A percentile compares a stretch with the other conserved stretches of the same genome.
These are phyloP conservation scores for Pimephales promelas DNA, from an alignment of 2,113 vertebrate species.

Conservation along the genomic window DNA sequence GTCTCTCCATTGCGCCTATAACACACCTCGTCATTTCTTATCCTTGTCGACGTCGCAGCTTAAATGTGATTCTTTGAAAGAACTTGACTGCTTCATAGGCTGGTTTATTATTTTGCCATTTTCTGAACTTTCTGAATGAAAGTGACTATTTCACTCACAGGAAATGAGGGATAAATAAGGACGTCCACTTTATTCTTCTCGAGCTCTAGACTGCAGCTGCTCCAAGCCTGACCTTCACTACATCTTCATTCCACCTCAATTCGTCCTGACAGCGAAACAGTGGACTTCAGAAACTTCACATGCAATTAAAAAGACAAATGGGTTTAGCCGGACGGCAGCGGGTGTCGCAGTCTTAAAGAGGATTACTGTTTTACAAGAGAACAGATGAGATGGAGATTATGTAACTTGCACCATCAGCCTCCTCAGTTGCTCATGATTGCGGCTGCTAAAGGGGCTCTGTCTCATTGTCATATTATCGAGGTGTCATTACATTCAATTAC, in stretches of 20 bases:
- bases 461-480: neutral
- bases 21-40: neutral
- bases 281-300: neutral
- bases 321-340: neutral
- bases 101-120: neutral
- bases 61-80: neutral
- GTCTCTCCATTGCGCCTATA: neutral
- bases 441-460: neutral
- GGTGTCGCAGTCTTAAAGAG: neutral
- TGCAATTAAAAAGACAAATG: conserved; percentile 20
- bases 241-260: neutral
- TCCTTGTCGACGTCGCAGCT: neutral
- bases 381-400: conserved; percentile 3
- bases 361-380: neutral
- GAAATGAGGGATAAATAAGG: conserved; percentile 18
- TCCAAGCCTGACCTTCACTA: neutral
- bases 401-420: conserved; percentile 2
- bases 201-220: neutral
- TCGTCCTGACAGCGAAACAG: conserved; percentile 6
- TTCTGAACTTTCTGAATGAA: neutral
- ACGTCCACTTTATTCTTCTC: neutral
- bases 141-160: neutral
- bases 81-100: neutral
- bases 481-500: neutral
- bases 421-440: neutral